A percentile compares a stretch with the other conserved stretches of the same genome.
Evolutionary conservation across 2,888 invertebrate species (phyloP).

Genomic region (Athalia circularis): DNA sequence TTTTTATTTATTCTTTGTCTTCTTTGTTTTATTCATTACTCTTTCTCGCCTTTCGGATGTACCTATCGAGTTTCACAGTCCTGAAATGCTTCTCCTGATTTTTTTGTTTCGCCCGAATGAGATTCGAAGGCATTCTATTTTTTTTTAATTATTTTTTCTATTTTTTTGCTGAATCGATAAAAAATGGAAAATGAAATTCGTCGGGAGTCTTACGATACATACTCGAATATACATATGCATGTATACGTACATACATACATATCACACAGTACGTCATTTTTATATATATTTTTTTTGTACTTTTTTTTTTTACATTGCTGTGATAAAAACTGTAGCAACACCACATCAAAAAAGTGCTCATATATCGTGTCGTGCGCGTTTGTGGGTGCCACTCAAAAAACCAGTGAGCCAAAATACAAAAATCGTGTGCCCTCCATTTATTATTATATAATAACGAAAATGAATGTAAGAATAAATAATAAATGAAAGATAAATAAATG

Average conservation of each 20-base stretch:
- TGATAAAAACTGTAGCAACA: slow-evolving; percentile 71
- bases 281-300: too few relatives aligned
- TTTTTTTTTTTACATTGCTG: slow-evolving; percentile 57
- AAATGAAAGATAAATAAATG: background rate
- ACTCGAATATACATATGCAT: too few relatives aligned
- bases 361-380: slow-evolving; percentile 59
- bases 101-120: too few relatives aligned
- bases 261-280: background rate
- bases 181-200: too few relatives aligned
- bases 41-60: background rate
- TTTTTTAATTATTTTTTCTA: too few relatives aligned
- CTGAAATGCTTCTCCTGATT: too few relatives aligned
- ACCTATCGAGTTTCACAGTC: background rate
- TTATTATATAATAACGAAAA: slow-evolving; percentile 15
- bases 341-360: slow-evolving; percentile 72
- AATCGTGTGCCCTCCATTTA: slow-evolving; percentile 56
- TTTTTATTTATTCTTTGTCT: slow-evolving; percentile 29
- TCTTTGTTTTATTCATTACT: background rate
- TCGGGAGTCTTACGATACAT: too few relatives aligned
- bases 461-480: background rate
- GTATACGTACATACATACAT: too few relatives aligned
- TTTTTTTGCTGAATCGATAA: too few relatives aligned
- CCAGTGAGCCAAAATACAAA: slow-evolving; percentile 72
- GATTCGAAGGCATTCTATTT: too few relatives aligned
- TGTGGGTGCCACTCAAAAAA: slow-evolving; percentile 72